Evolutionary conservation across 2,888 invertebrate genomes (phyloP).

Genomic region (Eupithecia tripunctaria): DNA sequence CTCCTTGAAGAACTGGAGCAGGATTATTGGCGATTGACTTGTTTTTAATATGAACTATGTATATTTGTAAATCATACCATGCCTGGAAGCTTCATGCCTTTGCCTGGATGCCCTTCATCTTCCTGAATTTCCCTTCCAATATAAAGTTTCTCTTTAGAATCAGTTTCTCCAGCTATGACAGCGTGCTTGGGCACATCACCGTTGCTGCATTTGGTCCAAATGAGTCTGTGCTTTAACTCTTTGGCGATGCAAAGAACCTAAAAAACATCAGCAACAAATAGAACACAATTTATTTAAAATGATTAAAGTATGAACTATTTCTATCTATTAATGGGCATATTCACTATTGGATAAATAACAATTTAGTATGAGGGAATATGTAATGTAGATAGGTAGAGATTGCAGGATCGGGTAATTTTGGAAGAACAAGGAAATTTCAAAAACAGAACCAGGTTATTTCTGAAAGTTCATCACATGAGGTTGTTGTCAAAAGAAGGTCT

Average conservation of each 20-base stretch:
- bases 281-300: background rate
- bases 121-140: conserved; percentile 20
- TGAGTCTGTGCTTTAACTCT: conserved; percentile 3
- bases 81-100: conserved; percentile 19
- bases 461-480: too few relatives aligned
- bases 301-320: background rate
- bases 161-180: conserved; percentile 13
- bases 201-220: conserved; percentile 18
- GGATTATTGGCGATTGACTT: too few relatives aligned
- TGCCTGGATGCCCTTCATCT: background rate
- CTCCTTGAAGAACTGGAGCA: too few relatives aligned
- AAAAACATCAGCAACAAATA: conserved; percentile 1
- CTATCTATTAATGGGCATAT: too few relatives aligned
- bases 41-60: too few relatives aligned
- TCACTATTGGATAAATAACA: too few relatives aligned
- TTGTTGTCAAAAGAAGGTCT: too few relatives aligned
- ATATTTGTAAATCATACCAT: conserved; percentile 3
- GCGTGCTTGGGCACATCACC: conserved; percentile 25
- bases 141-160: conserved; percentile 21
- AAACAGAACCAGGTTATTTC: too few relatives aligned
- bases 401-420: too few relatives aligned
- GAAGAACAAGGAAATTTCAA: too few relatives aligned
- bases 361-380: too few relatives aligned
- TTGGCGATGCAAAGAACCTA: conserved; percentile 19
- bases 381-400: too few relatives aligned